Evolutionary conservation across 2,888 invertebrate genomes (phyloP).

Genomic region (Merodon equestris): DNA sequence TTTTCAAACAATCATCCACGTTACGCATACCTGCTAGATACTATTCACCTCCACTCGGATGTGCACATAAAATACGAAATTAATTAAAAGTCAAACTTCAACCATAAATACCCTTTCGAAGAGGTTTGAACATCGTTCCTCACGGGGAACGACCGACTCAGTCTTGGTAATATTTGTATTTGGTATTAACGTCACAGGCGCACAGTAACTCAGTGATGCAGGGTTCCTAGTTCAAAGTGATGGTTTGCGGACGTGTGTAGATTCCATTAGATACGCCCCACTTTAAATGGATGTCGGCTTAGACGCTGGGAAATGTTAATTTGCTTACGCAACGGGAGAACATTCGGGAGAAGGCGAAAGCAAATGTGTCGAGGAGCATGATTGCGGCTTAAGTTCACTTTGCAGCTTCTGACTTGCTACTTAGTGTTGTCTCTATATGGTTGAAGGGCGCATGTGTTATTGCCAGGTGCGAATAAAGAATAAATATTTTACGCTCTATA

Average conservation of each 20-base stretch:
- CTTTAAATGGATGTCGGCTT: conserved; percentile 24
- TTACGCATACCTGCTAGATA: no score
- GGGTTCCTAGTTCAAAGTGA: conserved; percentile 4
- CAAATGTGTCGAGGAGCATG: conserved; percentile 7
- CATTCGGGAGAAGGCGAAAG: background rate
- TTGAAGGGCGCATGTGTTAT: conserved; percentile 30
- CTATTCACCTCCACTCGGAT: no score
- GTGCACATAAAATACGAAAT: conserved; percentile 54
- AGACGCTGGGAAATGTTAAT: conserved; percentile 1
- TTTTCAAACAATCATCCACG: conserved; percentile 40
- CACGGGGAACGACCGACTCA: conserved; percentile 16
- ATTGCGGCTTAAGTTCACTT: conserved; percentile 33
- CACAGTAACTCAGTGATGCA: conserved; percentile 3
- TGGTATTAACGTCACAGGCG: conserved; percentile 2
- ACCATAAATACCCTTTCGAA: conserved; percentile 22
- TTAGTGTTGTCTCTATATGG: conserved; percentile 14
- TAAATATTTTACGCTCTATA: no score
- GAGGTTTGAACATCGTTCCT: conserved; percentile 2
- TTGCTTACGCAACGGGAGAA: conserved; percentile 28
- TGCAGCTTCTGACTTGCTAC: conserved; percentile 48
- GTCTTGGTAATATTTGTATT: conserved; percentile 2
- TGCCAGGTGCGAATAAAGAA: conserved; percentile 17
- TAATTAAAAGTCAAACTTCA: conserved; percentile 62
- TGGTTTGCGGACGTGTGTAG: background rate
- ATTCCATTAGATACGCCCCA: conserved; percentile 35